Evolutionary conservation across 2,888 invertebrate genomes (phyloP), one percentile per base, ranked within the genome.

Genomic region (Magallana nippona): DNA sequence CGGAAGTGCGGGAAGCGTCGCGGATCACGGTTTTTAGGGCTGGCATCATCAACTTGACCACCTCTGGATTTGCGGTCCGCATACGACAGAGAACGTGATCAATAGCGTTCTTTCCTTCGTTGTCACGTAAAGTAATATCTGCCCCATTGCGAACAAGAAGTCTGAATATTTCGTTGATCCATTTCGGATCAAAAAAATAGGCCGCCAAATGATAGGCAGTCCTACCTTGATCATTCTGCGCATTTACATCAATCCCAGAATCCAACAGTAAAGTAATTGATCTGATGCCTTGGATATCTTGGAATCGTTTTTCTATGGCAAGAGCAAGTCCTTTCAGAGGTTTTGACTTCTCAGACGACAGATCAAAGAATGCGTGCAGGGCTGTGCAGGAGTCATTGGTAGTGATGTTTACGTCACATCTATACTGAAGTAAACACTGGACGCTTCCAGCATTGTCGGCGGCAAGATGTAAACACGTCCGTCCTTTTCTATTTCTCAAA

Each of bases 241-340:
- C 71, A 71, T 71, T 71, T 1, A 71, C 13, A 27, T 71, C 71
- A 71, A 71, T 71, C 71, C 71, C 71, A 71, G 71, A 22, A 71
- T 71, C 27, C 32, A 71, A 27, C 15, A 71, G 27, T 27, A 71
- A 2, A 27, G 11, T 71, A 15, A 71, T 13, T 1, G 32, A 22
- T 71, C 71, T 71, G 15, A 71, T 22, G 19, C 71, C 71, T 27
- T 71, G 71, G 13, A 71, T 71, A 71, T 71, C 71, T 71, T 71
- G 71, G 32, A 71, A 71, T 19, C 71, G 22, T 32, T 71, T 71
- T 22, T 71, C 71, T 71, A 71, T 71, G 22, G 71, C 71, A 32
- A 71, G 27, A 27, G 71, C 15, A 11, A 71, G 27, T 2, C 71
- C 71, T 15, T 32, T 71, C 32, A 27, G 22, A 1, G 71, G 71